Conservation (phyloP, 2,113 vertebrate species). For the Myotis davidii region DNA sequence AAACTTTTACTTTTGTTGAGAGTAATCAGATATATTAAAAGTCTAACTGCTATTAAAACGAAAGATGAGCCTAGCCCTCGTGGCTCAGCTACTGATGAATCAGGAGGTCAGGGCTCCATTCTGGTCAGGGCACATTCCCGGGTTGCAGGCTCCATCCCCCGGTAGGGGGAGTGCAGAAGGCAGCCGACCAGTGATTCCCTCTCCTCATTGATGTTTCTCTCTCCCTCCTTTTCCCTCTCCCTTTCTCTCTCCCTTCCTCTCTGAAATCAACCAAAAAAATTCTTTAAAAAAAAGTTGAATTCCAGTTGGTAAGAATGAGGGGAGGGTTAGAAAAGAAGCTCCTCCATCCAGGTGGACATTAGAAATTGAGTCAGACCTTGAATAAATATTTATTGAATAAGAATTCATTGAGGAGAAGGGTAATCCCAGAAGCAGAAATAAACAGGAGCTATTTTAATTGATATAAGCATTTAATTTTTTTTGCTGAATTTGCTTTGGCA, state of each 20-base stretch:
- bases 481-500: neutral
- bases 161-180: no score
- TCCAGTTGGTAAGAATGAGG: neutral
- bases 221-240: no score
- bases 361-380: neutral
- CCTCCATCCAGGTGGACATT: neutral
- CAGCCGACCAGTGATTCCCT: no score
- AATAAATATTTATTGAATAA: neutral
- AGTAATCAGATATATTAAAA: constrained; percentile 1
- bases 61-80: neutral
- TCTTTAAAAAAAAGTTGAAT: neutral
- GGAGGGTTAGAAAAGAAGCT: neutral
- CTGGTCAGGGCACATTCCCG: no score
- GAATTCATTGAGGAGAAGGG: neutral
- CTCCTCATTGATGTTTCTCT: no score
- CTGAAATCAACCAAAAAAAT: no score
- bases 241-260: no score
- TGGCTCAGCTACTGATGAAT: no score
- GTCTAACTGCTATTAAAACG: neutral
- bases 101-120: no score
- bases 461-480: neutral
- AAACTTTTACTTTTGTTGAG: neutral
- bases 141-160: no score
- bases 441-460: neutral
- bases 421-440: neutral